These are phyloP conservation scores for Trachelipus rathkii DNA, from an alignment of 1,140 invertebrate species.

Conservation along the genomic window DNA sequence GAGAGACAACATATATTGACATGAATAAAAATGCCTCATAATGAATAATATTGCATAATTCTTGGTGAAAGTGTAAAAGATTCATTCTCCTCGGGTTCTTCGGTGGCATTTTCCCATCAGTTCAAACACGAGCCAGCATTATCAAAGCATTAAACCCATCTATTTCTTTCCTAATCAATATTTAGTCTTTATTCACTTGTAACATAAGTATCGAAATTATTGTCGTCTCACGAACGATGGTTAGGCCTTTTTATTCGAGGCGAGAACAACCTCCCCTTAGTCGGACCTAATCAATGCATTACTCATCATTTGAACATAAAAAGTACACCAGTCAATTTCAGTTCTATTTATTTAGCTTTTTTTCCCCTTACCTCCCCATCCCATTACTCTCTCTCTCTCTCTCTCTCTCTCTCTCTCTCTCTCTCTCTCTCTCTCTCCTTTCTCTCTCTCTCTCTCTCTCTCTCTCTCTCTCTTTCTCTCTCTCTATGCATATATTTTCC, in stretches of 20 bases:
- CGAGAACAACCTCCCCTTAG: background rate
- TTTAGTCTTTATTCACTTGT: no score
- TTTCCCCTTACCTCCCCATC: no score
- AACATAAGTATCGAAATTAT: no score
- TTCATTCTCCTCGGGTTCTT: background rate
- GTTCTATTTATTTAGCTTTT: background rate
- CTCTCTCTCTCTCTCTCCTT: no score
- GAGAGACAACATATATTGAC: no score
- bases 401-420: no score
- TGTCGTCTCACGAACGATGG: background rate
- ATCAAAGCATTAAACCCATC: background rate
- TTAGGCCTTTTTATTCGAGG: background rate
- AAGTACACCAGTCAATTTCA: constrained; percentile 9
- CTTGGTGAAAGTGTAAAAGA: background rate
- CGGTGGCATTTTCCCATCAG: constrained; percentile 2
- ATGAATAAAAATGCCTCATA: no score
- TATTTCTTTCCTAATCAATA: no score
- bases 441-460: no score
- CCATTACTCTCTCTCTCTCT: no score
- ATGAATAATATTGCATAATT: background rate
- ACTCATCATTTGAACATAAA: constrained; percentile 7
- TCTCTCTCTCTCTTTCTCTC: no score
- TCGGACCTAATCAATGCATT: constrained; percentile 1
- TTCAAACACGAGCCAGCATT: background rate
- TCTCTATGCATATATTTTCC: no score